A percentile compares a stretch with the other conserved stretches of the same genome.
These are phyloP conservation scores for Trichogramma dendrolimi DNA, from an alignment of 2,888 invertebrate genomes.

Conservation along the genomic window DNA sequence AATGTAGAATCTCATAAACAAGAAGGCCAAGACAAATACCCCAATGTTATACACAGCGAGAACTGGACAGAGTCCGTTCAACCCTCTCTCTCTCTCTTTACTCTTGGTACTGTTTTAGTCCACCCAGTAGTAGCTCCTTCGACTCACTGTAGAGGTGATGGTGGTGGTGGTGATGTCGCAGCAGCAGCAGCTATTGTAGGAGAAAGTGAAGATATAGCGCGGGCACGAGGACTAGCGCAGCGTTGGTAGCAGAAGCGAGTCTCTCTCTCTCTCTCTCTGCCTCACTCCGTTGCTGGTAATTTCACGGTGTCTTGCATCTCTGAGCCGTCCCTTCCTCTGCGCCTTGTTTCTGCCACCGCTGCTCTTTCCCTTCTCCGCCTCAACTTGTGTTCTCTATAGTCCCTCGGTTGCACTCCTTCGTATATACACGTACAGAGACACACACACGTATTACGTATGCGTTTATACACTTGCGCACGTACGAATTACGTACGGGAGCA, in stretches of 20 bases:
- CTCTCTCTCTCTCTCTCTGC: constrained; percentile 29
- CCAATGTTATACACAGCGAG: constrained; percentile 37
- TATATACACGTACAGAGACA: neutral
- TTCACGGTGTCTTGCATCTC: constrained; percentile 60
- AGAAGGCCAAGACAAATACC: constrained; percentile 53
- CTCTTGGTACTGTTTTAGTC: too few relatives aligned
- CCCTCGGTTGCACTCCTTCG: constrained; percentile 6
- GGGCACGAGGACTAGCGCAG: neutral
- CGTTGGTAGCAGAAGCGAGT: constrained; percentile 14
- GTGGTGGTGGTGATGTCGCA: constrained; percentile 1
- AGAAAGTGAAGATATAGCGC: too few relatives aligned
- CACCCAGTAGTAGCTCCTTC: too few relatives aligned
- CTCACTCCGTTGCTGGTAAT: constrained; percentile 54
- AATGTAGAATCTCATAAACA: constrained; percentile 54
- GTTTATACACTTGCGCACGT: too few relatives aligned
- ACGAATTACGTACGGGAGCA: too few relatives aligned
- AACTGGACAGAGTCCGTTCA: constrained; percentile 53
- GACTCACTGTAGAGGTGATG: neutral
- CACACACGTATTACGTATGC: too few relatives aligned
- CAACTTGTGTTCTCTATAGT: constrained; percentile 22
- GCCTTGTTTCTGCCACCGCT: constrained; percentile 26
- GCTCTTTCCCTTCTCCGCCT: constrained; percentile 33
- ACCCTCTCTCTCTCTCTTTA: constrained; percentile 35
- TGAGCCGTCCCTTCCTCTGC: constrained; percentile 49
- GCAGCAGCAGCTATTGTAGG: constrained; percentile 12